Evolutionary conservation across 2,113 vertebrate species (phyloP).

Genomic region (Menidia beryllina): DNA sequence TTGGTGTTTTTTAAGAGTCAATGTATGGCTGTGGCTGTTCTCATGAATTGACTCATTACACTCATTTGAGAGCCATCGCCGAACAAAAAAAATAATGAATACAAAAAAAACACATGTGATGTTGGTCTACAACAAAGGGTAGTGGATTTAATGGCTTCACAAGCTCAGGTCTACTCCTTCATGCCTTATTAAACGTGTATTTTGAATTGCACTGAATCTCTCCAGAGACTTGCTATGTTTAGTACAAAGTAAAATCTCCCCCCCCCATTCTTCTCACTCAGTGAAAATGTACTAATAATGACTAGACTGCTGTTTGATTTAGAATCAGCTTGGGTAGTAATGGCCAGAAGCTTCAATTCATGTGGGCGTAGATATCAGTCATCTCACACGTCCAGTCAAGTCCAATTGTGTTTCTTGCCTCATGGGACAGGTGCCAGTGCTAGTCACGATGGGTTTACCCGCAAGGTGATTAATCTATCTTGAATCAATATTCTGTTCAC

Average conservation of each 20-base stretch:
- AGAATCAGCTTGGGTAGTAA: constrained; percentile 5
- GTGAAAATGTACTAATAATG: constrained; percentile 37
- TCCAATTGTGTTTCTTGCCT: constrained; percentile 28
- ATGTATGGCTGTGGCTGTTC: not conserved
- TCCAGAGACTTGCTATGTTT: constrained; percentile 64
- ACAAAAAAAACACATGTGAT: constrained; percentile 39
- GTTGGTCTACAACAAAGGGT: constrained; percentile 7
- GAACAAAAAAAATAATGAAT: constrained; percentile 23
- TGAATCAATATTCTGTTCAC: constrained; percentile 67
- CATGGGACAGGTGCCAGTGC: constrained; percentile 31
- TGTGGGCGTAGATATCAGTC: constrained; percentile 16
- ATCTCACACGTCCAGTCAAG: constrained; percentile 18
- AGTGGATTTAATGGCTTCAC: constrained; percentile 40
- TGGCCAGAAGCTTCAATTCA: constrained; percentile 12
- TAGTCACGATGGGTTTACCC: constrained; percentile 43
- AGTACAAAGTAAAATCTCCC: constrained; percentile 59
- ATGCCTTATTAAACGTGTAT: constrained; percentile 70
- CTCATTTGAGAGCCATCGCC: constrained; percentile 13
- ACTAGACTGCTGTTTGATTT: constrained; percentile 28
- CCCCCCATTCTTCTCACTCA: constrained; percentile 18
- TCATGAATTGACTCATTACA: not conserved
- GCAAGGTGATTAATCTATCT: constrained; percentile 47
- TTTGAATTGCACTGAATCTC: constrained; percentile 52
- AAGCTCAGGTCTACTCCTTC: constrained; percentile 42
- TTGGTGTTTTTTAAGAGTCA: not conserved